Evolutionary conservation across 2,888 invertebrate genomes (phyloP).

Genomic region (Branchellion lobata): DNA sequence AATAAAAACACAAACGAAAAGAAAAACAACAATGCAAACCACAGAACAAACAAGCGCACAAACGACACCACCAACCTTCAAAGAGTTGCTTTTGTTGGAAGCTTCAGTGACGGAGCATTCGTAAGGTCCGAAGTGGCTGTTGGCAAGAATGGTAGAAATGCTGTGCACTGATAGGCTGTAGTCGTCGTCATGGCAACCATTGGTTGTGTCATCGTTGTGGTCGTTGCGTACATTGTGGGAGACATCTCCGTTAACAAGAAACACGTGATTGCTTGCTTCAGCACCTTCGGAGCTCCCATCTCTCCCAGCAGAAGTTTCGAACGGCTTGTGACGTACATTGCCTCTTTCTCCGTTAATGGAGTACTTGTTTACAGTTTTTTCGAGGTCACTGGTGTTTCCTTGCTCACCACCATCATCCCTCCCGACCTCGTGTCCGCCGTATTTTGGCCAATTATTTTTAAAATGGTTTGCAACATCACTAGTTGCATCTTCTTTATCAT

Average conservation of each 20-base stretch:
- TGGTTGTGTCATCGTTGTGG: not conserved
- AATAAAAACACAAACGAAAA: too few relatives aligned
- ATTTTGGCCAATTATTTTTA: not conserved
- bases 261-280: not conserved
- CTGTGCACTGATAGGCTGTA: conserved; percentile 35
- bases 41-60: not conserved
- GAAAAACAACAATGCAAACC: too few relatives aligned
- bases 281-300: not conserved
- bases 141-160: conserved; percentile 44
- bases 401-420: not conserved
- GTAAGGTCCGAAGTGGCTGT: conserved; percentile 46
- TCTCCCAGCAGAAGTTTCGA: too few relatives aligned
- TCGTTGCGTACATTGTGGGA: not conserved
- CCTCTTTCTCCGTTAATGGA: not conserved
- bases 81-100: conserved; percentile 11
- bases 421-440: not conserved
- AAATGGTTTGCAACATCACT: not conserved
- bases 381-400: not conserved
- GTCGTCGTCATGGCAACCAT: not conserved
- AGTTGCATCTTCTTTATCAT: not conserved
- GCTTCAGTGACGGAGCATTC: conserved; percentile 25
- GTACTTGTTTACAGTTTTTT: not conserved
- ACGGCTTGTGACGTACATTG: too few relatives aligned
- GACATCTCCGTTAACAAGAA: not conserved
- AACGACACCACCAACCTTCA: conserved; percentile 21